These are phyloP conservation scores for Drosophila melanogaster DNA, from an alignment of 1,140 invertebrate genomes.

Conservation along the genomic window Release_6_plus_ISO1_MT NT_033777.3:19743001-19743500, in stretches of 20 bases:
- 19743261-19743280: slow-evolving; percentile 62
- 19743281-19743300: slow-evolving; percentile 61
- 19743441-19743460: slow-evolving; percentile 11
- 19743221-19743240: slow-evolving; percentile 75
- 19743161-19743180: slow-evolving; percentile 51
- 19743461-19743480: neutral
- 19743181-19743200: slow-evolving; percentile 49
- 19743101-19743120: slow-evolving; percentile 59
- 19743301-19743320: slow-evolving; percentile 65
- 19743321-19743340: slow-evolving; percentile 77
- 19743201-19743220: slow-evolving; percentile 61
- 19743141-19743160: slow-evolving; percentile 67
- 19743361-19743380: slow-evolving; percentile 59
- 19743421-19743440: slow-evolving; percentile 55
- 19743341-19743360: slow-evolving; percentile 44
- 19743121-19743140: slow-evolving; percentile 1
- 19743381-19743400: slow-evolving; percentile 22
- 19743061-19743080: slow-evolving; percentile 4
- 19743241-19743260: slow-evolving; percentile 53
- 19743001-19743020: slow-evolving; percentile 81
- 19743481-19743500: neutral
- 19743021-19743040: slow-evolving; percentile 72
- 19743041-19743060: slow-evolving; percentile 54
- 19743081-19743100: slow-evolving; percentile 47
- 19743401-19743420: slow-evolving; percentile 66